Evolutionary conservation across 2,888 invertebrate species (phyloP).

Genomic region (Sphaeridia pumilis): DNA sequence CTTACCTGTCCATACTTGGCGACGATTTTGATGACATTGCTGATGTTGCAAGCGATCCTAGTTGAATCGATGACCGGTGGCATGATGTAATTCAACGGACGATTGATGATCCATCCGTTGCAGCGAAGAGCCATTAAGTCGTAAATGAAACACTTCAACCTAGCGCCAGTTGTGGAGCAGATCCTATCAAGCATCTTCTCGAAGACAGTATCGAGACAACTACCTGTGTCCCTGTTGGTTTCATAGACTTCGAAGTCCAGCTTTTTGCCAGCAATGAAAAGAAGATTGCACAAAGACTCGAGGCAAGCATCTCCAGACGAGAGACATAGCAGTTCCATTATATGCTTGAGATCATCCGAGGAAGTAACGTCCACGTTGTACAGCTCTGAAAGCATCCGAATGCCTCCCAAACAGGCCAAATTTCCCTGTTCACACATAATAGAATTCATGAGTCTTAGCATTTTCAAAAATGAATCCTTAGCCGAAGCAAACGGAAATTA

Average conservation of each 20-base stretch:
- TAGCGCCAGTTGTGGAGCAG: background rate
- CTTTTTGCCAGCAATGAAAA: slow-evolving; percentile 15
- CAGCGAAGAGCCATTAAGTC: slow-evolving; percentile 11
- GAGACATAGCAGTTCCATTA: slow-evolving; percentile 6
- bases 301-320: slow-evolving; percentile 11
- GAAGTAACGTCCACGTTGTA: slow-evolving; percentile 26
- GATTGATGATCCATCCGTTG: slow-evolving; percentile 11
- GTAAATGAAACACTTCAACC: slow-evolving; percentile 15
- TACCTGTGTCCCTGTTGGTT: slow-evolving; percentile 3
- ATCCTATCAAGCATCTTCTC: slow-evolving; percentile 7
- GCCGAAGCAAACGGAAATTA: background rate
- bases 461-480: too few relatives aligned
- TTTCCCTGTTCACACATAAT: slow-evolving; percentile 13
- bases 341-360: slow-evolving; percentile 14
- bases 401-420: slow-evolving; percentile 21
- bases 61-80: slow-evolving; percentile 8
- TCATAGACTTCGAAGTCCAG: slow-evolving; percentile 9
- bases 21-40: slow-evolving; percentile 10
- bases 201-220: slow-evolving; percentile 7
- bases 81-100: slow-evolving; percentile 14
- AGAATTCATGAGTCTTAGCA: too few relatives aligned
- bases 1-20: slow-evolving; percentile 9
- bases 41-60: slow-evolving; percentile 8
- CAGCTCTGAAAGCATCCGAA: slow-evolving; percentile 27
- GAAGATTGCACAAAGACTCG: slow-evolving; percentile 12